Percentiles rank a stretch among this genome's conserved stretches.
Evolutionary conservation across 2,797 vertebrate genomes (phyloP).

Genomic region (Podargus strigoides): DNA sequence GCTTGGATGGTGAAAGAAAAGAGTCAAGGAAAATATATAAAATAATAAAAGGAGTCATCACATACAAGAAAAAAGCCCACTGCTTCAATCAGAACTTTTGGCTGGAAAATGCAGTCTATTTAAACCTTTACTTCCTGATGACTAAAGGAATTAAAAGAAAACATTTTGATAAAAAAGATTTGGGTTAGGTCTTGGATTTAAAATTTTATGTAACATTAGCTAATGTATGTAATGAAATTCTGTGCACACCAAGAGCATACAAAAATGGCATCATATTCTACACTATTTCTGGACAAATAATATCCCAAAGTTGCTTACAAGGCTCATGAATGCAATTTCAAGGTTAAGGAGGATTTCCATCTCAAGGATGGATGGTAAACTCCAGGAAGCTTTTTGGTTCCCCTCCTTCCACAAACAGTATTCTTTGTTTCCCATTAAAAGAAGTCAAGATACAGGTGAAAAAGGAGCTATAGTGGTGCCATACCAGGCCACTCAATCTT

Average conservation of each 20-base stretch:
- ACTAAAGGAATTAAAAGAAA: neutral
- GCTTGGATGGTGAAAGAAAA: neutral
- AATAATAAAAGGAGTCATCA: neutral
- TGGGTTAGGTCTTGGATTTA: neutral
- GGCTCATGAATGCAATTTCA: neutral
- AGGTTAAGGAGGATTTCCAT: neutral
- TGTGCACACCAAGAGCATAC: neutral
- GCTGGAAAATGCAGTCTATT: neutral
- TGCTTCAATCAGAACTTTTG: neutral
- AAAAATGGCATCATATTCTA: fast-evolving
- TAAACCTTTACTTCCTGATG: neutral
- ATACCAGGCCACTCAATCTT: fast-evolving
- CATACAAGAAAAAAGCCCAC: neutral
- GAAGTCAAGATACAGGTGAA: neutral
- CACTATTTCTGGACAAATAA: neutral
- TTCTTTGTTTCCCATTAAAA: neutral
- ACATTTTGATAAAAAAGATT: neutral
- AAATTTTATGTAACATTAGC: neutral
- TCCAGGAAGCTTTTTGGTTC: neutral
- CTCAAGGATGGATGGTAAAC: neutral
- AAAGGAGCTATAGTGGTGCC: neutral
- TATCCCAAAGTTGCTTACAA: neutral
- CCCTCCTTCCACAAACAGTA: neutral
- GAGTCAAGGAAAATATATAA: neutral
- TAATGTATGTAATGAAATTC: neutral